A percentile compares a stretch with the other conserved stretches of the same genome.
Evolutionary conservation across 2,888 invertebrate species (phyloP).

Genomic region (Mayetiola destructor): DNA sequence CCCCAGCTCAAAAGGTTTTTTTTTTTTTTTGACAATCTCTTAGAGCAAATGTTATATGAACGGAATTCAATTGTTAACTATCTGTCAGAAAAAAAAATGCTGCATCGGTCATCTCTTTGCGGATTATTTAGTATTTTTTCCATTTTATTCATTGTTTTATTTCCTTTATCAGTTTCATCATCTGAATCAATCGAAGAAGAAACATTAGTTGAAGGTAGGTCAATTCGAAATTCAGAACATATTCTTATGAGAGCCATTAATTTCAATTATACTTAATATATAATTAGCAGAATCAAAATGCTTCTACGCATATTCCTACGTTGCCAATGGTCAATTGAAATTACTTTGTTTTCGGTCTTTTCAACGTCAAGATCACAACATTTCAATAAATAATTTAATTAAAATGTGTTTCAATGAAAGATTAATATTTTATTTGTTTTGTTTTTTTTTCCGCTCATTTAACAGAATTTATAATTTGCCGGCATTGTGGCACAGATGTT

Average conservation of each 20-base stretch:
- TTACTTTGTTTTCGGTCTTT: too few relatives aligned
- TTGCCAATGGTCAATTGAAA: too few relatives aligned
- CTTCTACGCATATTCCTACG: too few relatives aligned
- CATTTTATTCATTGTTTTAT: not conserved
- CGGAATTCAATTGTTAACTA: too few relatives aligned
- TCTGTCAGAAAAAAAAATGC: slow-evolving; percentile 5
- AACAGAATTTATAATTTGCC: slow-evolving; percentile 42
- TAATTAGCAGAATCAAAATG: not conserved
- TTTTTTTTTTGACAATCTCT: too few relatives aligned
- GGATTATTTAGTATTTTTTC: slow-evolving; percentile 10
- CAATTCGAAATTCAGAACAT: not conserved
- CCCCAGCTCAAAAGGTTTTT: too few relatives aligned
- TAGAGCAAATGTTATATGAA: too few relatives aligned
- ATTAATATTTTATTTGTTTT: too few relatives aligned
- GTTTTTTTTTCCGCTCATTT: not conserved
- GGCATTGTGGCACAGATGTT: slow-evolving; percentile 44
- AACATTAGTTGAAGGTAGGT: slow-evolving; percentile 13
- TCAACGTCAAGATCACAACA: too few relatives aligned
- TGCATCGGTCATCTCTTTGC: not conserved
- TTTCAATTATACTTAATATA: not conserved
- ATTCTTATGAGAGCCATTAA: too few relatives aligned
- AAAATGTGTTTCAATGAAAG: too few relatives aligned
- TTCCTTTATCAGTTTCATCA: not conserved
- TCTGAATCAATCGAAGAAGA: not conserved
- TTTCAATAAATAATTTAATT: too few relatives aligned